phyloP scores from a whole-genome alignment of 2,113 vertebrate species.

The Eptatretus burgeri region DNA sequence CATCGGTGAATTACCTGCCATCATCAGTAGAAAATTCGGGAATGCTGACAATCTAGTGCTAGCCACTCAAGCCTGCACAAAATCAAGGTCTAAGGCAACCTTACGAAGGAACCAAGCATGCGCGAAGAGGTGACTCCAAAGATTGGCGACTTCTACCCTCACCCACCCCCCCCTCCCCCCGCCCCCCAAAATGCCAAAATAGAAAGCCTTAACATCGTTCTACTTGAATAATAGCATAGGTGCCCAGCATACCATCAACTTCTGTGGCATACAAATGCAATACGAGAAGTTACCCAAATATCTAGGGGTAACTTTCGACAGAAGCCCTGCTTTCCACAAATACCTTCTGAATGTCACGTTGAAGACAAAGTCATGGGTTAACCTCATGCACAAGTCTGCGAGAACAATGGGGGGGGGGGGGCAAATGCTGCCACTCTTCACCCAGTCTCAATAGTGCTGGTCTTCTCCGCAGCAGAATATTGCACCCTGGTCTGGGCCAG shows the following conservation, averaged over 20 bases:
- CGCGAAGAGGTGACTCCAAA: neutral
- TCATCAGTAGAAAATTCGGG: neutral
- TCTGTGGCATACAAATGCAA: neutral
- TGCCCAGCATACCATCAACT: neutral
- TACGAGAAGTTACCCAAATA: neutral
- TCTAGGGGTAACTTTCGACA: slow-evolving; percentile 1
- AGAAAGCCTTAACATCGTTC: neutral
- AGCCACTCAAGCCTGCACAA: neutral
- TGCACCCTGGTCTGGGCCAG: neutral
- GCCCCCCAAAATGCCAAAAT: neutral
- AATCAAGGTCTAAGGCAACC: neutral
- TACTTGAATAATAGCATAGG: neutral
- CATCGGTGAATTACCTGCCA: neutral
- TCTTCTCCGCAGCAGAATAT: neutral
- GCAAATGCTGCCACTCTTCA: neutral
- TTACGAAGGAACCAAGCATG: neutral
- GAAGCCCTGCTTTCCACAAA: neutral
- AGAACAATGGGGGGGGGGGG: neutral
- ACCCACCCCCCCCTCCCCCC: too few species aligned
- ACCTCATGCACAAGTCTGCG: neutral
- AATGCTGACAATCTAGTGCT: neutral
- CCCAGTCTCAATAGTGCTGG: neutral
- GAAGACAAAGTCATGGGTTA: neutral
- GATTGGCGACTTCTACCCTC: too few species aligned
- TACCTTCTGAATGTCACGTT: neutral